Base-by-base conservation (phyloP, 2,797 vertebrate genomes). In the Siniperca obscura region DNA sequence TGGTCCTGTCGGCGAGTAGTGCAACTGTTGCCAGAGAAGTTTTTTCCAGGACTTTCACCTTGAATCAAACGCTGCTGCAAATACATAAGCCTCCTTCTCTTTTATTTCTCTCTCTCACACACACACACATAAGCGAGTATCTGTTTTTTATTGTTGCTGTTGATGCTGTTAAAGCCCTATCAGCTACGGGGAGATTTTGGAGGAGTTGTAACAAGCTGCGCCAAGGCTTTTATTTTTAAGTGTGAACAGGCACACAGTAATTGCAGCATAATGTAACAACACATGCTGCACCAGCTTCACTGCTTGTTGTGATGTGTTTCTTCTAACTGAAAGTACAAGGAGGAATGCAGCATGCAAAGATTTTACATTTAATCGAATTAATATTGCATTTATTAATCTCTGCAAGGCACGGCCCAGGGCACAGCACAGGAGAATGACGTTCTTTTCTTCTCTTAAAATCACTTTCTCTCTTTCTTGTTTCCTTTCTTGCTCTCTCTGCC, bases 1-100 rank as follows among this genome's bases (percentile, higher is more conserved):
- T 95, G 95, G 95, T 95, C 94, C 92, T 92, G 92, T 93, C 86
- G 67, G 78, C 62, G 64, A 84, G 73, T 7, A 48, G 76, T 11
- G 78, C 27, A 22, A 78, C 82, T 55, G 70, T 55, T 86, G 81
- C 86, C 90, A 84, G 86, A 80, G 48, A 59, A 1, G 44, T 74
- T 85, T 82, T 76, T 76, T 85, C 86, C 91, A 92, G 88, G 68
- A 87, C 78, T 87, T 90, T 92, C 87, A 90, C 92, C 90, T 93
- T 87, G 86, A 91, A 84, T 81, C 83, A 78, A 90, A 82, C 14
- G 12, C 76, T 62, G 84, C 83, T 76, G 73, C 77, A 73, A 82
- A 79, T n/a, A 86, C 79, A 91, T 90, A 89, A 86, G 67, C 74
- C 70, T 81, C 25, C 66, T 72, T 82, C 78, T 81, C 69, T 80